Conservation (phyloP, 2,113 vertebrate genomes). For the Oreocharis arfaki region DNA sequence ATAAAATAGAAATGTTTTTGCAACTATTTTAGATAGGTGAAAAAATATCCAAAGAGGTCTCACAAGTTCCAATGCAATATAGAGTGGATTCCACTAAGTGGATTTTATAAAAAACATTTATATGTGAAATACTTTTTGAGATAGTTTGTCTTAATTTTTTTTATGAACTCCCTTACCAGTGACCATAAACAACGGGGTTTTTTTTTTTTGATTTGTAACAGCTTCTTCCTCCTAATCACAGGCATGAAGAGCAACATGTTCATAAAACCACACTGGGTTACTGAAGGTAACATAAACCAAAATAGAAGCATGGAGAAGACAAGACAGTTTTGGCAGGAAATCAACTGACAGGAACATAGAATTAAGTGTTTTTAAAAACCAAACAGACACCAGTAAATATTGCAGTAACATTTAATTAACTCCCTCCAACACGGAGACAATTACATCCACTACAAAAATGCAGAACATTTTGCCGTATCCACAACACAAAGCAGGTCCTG, state of each 20-base stretch:
- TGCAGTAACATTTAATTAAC: constrained; percentile 39
- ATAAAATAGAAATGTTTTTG: background rate
- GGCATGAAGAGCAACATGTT: constrained; percentile 75
- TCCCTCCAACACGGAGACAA: background rate
- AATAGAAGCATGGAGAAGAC: background rate
- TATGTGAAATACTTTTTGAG: background rate
- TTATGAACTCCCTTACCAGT: constrained; percentile 63
- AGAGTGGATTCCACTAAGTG: background rate
- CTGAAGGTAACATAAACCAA: constrained; percentile 12
- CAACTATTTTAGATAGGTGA: background rate
- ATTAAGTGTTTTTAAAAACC: constrained; percentile 5
- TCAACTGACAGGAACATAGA: background rate
- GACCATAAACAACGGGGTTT: constrained; percentile 73
- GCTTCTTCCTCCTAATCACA: constrained; percentile 70
- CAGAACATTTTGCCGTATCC: background rate
- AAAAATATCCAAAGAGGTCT: background rate
- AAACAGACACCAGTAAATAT: constrained; percentile 71
- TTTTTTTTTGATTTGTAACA: constrained; percentile 4
- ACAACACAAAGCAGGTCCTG: background rate
- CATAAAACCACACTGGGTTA: constrained; percentile 80
- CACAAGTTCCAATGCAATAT: background rate
- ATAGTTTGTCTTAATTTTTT: background rate
- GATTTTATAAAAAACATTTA: background rate
- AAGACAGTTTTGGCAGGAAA: background rate
- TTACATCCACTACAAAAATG: background rate